Evolutionary conservation across 2,888 invertebrate genomes (phyloP), one percentile per base, ranked within the genome.

Genomic region (Auanema sp.): DNA sequence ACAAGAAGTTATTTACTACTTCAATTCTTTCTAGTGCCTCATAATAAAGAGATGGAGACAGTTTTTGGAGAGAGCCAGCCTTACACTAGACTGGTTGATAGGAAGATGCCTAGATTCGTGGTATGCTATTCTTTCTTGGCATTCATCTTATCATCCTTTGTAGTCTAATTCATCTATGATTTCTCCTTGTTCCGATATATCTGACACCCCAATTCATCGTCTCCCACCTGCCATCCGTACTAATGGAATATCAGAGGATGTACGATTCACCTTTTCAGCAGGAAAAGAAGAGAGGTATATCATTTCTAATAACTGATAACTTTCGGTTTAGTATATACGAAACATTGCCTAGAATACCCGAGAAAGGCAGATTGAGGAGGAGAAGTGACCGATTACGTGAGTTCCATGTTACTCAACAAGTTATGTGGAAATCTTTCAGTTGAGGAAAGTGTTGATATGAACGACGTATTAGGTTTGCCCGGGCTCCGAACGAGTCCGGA

Each of bases 401-500:
- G 33, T 33, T 5, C 8, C 33, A 8, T 33, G 33, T n/a, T n/a
- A n/a, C n/a, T n/a, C n/a, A n/a, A n/a, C n/a, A n/a, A n/a, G n/a
- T n/a, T n/a, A n/a, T n/a, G n/a, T n/a, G n/a, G n/a, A n/a, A n/a
- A n/a, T n/a, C n/a, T 54, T 54, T 54, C 3, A 54, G 54, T 18
- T 23, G 40, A 11, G 3, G 40, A 18, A 54, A 54, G 33, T 33
- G 33, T 33, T 33, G 33, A 33, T 33, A 33, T 58, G 25, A 41
- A 60, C 12, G 54, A 54, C 14, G 55, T 42, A 0, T 33, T 42
- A 3, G 16, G 25, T 1, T 40, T 60, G 25, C 54, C 54, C 2
- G 60, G 60, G 12, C 33, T 60, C 1, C 53, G 25, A n/a, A 12
- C 42, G 14, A 60, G 43, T 11, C 60, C 60, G 1, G 60, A 54